phyloP scores from a whole-genome alignment of 2,113 vertebrate genomes.

The Dicrurus megarhynchus region DNA sequence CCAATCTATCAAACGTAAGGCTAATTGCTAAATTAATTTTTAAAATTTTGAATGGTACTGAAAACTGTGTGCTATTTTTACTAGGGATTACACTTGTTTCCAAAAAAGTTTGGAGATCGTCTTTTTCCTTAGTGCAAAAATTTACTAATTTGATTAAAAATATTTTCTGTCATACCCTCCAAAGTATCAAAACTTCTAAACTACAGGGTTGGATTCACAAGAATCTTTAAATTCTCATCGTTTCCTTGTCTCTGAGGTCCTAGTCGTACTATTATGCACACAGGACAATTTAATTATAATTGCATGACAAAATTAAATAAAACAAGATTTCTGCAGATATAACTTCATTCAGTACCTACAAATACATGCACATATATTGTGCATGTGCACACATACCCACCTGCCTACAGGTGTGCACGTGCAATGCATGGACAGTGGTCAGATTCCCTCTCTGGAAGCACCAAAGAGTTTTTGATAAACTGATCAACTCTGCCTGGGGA shows the following conservation, averaged over 20 bases:
- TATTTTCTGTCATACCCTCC: neutral
- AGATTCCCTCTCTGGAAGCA: neutral
- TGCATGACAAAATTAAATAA: neutral
- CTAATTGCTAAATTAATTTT: neutral
- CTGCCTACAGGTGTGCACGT: neutral
- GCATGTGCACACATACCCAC: neutral
- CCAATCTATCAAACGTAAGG: neutral
- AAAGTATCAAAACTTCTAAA: neutral
- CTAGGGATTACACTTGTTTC: neutral
- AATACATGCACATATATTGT: neutral
- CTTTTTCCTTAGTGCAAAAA: neutral
- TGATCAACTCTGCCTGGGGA: neutral
- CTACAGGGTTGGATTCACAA: neutral
- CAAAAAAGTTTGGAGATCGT: neutral
- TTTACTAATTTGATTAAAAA: neutral
- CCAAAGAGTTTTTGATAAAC: neutral
- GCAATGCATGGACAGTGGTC: neutral
- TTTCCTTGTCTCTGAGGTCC: neutral
- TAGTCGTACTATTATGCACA: neutral
- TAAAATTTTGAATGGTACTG: neutral
- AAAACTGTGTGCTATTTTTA: neutral
- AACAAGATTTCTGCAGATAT: neutral
- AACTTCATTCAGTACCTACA: neutral
- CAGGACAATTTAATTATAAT: neutral
- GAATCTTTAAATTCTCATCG: neutral